Evolutionary conservation across 2,888 invertebrate genomes (phyloP).

Genomic region (Incurvaria masculella): DNA sequence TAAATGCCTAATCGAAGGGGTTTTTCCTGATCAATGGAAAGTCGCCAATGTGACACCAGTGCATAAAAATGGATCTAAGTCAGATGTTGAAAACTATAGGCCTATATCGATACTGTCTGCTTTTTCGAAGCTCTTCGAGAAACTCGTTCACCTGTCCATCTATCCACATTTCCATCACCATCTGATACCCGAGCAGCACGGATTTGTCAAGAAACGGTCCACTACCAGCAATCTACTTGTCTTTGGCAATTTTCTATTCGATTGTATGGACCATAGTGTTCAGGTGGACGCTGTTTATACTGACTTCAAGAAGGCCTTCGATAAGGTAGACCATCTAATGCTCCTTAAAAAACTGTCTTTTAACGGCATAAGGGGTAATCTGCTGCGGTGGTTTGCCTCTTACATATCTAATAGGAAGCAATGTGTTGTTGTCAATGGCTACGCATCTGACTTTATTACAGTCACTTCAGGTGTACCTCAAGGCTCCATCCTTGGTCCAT

Average conservation of each 20-base stretch:
- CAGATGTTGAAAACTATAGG: constrained; percentile 13
- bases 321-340: constrained; percentile 13
- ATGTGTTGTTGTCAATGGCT: constrained; percentile 12
- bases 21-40: constrained; percentile 14
- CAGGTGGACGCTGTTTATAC: constrained; percentile 6
- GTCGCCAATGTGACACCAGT: constrained; percentile 11
- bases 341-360: constrained; percentile 9
- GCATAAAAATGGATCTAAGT: constrained; percentile 11
- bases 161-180: constrained; percentile 11
- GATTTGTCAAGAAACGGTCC: constrained; percentile 6
- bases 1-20: constrained; percentile 7
- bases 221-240: not conserved
- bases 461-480: constrained; percentile 16
- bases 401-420: constrained; percentile 14
- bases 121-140: constrained; percentile 16
- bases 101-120: not conserved
- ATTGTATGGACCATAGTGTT: not conserved
- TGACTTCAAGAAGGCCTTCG: constrained; percentile 13
- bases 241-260: not conserved
- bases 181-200: constrained; percentile 16
- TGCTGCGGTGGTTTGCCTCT: constrained; percentile 13
- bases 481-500: constrained; percentile 15
- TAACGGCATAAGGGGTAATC: constrained; percentile 12
- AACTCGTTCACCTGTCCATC: constrained; percentile 11
- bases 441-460: constrained; percentile 3